phyloP scores from a whole-genome alignment of 2,113 vertebrate genomes.

The Vireo altiloquus region DNA sequence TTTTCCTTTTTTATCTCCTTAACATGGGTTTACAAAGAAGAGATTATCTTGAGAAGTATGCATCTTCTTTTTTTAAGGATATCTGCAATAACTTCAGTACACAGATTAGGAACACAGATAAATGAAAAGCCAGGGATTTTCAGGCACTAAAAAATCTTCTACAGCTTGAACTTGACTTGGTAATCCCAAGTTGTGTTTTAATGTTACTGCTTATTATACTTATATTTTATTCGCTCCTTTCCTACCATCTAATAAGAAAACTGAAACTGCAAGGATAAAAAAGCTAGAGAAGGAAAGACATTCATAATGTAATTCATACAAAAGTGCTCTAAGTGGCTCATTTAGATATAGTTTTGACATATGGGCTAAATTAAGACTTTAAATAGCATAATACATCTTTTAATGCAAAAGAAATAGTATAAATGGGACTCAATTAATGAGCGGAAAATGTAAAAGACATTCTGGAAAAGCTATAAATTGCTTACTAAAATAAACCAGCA shows the following conservation, averaged over 20 bases:
- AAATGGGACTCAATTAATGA: constrained; percentile 55
- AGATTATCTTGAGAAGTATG: not conserved
- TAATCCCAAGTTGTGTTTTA: not conserved
- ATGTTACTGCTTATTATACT: not conserved
- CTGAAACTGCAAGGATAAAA: not conserved
- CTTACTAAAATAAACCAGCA: constrained; percentile 54
- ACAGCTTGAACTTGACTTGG: not conserved
- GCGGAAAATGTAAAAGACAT: constrained; percentile 41
- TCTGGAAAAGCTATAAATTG: constrained; percentile 52
- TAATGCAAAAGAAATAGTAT: constrained; percentile 48
- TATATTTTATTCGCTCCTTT: not conserved
- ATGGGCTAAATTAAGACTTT: constrained; percentile 60
- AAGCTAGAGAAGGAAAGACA: not conserved
- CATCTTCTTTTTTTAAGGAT: not conserved
- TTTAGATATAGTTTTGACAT: constrained; percentile 56
- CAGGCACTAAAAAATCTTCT: not conserved
- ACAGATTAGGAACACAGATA: not conserved
- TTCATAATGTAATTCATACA: constrained; percentile 19
- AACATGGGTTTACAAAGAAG: not conserved
- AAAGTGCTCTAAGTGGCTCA: constrained; percentile 48
- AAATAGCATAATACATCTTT: constrained; percentile 57
- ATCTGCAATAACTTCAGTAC: not conserved
- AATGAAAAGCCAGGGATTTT: not conserved
- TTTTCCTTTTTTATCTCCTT: accelerated
- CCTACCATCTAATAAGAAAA: not conserved